Conservation (phyloP, 2,113 vertebrate species). For the Stictonetta naevosa region DNA sequence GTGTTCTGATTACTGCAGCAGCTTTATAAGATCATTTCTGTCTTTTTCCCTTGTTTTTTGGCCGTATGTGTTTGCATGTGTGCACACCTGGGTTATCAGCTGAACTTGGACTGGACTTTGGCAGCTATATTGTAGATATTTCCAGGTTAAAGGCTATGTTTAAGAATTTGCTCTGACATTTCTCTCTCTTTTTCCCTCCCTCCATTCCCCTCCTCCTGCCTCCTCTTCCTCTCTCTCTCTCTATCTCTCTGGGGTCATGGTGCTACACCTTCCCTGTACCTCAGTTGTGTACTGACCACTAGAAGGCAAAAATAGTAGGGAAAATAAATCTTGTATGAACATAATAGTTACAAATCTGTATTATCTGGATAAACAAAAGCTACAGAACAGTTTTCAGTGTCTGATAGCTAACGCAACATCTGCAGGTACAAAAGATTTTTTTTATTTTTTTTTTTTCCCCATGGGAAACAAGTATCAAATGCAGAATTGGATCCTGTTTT, state of each 20-base stretch:
- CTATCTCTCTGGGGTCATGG: conserved; percentile 11
- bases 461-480: neutral
- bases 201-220: conserved; percentile 3
- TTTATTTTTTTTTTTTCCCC: conserved; percentile 9
- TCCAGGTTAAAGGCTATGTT: neutral
- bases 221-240: neutral
- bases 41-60: conserved; percentile 7
- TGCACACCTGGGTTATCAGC: neutral
- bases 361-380: neutral
- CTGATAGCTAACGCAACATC: neutral
- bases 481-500: neutral
- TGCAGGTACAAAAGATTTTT: neutral
- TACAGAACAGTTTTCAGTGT: neutral
- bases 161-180: neutral
- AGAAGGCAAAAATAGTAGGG: conserved; percentile 32
- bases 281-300: neutral
- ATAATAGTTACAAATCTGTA: neutral
- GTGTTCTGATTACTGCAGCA: conserved; percentile 52
- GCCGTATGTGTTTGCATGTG: neutral
- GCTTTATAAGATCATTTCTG: conserved; percentile 40
- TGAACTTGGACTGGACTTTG: neutral
- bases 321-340: neutral
- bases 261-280: neutral
- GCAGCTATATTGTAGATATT: neutral
- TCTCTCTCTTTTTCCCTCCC: neutral